Evolutionary conservation across 2,113 vertebrate genomes (phyloP), one percentile per base, ranked within the genome.

Genomic region (Seriola quinqueradiata): DNA sequence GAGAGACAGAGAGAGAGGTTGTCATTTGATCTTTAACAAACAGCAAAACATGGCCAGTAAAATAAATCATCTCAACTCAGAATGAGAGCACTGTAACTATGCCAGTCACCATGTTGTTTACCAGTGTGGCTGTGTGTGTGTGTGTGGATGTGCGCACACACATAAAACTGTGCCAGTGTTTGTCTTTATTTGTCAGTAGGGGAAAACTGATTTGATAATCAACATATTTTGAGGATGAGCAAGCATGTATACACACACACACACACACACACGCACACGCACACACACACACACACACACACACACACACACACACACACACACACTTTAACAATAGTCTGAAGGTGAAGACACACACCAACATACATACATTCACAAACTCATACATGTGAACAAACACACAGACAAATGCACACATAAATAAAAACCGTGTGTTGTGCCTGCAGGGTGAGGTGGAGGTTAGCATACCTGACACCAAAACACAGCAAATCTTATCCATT

Each of bases 381-480:
- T 3, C 25, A 55, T 28, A 40, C 19, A 74, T 48, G 46, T 55
- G 34, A 66, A 63, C 25, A 66, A 23, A 69, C 64, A 65, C 28
- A 36, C 54, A 65, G 25, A 28, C 14, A 11, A 32, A 58, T 46
- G 23, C 34, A 85, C 36, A 60, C 82, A 77, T 52, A 75, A 75
- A 74, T 50, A 48, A 73, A 79, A 68, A 66, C 14, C 8, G 46
- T 21, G 57, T 54, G 70, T 75, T 55, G 66, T 78, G 83, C 82
- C 89, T 86, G 9, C 82, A 72, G 88, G 74, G 76, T 83, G 75
- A 90, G 65, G 86, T 80, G 66, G 78, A 90, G 92, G 89, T 93
- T 84, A 79, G 78, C 83, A 89, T 85, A 93, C 88, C 91, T 94
- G 90, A 88, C 88, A 90, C 73, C 84, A 87, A 72, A 90, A 70